Evolutionary conservation across 2,797 vertebrate genomes (phyloP).

Genomic region (Crotalus adamanteus): DNA sequence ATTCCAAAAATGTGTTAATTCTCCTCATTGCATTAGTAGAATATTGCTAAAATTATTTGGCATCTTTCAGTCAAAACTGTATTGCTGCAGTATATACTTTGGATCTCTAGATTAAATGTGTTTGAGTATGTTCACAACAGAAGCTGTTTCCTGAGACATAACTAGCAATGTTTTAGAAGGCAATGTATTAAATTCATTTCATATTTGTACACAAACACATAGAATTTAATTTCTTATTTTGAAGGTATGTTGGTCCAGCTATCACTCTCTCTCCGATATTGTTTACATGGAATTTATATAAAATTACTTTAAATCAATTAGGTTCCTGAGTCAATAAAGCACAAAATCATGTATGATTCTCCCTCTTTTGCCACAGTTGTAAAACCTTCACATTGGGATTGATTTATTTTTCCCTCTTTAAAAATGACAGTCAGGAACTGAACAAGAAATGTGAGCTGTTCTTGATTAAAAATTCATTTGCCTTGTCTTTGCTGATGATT

Average conservation of each 20-base stretch:
- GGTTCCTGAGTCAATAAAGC: constrained; percentile 45
- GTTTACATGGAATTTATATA: constrained; percentile 52
- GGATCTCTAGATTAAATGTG: not conserved
- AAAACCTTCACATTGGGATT: constrained; percentile 75
- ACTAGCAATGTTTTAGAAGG: constrained; percentile 43
- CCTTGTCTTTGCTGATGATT: constrained; percentile 71
- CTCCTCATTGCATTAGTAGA: constrained; percentile 27
- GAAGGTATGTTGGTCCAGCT: constrained; percentile 45
- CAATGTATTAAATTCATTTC: not conserved
- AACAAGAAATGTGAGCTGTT: constrained; percentile 80
- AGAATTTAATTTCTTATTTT: constrained; percentile 53
- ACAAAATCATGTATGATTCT: constrained; percentile 50
- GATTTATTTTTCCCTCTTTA: constrained; percentile 67
- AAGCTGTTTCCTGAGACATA: not conserved
- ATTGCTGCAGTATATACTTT: constrained; percentile 37
- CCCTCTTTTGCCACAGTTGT: constrained; percentile 59
- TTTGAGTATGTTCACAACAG: constrained; percentile 29
- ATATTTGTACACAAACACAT: constrained; percentile 41
- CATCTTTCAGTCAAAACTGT: constrained; percentile 21
- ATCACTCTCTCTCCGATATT: constrained; percentile 45
- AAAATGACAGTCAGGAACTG: constrained; percentile 74
- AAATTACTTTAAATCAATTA: constrained; percentile 67
- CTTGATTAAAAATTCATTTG: constrained; percentile 78
- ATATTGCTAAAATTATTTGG: constrained; percentile 31
- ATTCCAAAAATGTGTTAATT: constrained; percentile 30